Base-by-base conservation (phyloP, 2,888 invertebrate species). In the Trimorus sp. region DNA sequence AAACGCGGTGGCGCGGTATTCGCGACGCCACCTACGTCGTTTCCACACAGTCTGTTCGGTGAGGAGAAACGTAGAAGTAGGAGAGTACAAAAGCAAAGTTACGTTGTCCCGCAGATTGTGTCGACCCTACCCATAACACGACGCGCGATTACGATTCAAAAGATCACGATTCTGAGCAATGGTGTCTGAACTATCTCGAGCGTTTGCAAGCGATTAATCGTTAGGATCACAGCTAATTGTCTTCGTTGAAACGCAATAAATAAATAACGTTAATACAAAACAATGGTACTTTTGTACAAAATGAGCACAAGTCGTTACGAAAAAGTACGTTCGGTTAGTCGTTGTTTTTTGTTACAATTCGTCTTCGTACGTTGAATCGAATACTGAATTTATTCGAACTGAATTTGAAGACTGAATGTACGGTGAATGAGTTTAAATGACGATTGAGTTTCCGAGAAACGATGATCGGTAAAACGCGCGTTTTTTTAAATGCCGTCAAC, bases 151-250 rank as follows among this genome's bases (percentile, higher is more conserved):
- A 40, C 8, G 40, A 73, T 70, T 78, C 58, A 51, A 79, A 79
- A 73, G 49, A 68, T 79, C 68, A 79, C 73, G 68, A 79, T 62
- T 62, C 49, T 79, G 68, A 79, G 79, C 73, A 80, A 65, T 76
- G 75, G 60, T 65, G 26, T 26, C 1, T 26, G 26, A n/a, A 80
- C 65, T 80, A 74, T 70, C 59, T 71, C 75, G 70, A 75, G 77
- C 38, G 48, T 76, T 76, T 45, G 48, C 62, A 68, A 85, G 84
- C 87, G 89, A 38, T 88, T 88, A 89, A 84, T 70, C n/a, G 42
- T 78, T 65, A 78, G 60, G 66, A 89, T 90, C 90, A 90, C 90
- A 90, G 90, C 87, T 88, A 89, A 89, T 89, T 89, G 87, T 86
- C 85, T 86, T 86, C 85, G 86, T 85, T 86, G 86, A 83, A 84